Conservation (phyloP, 2,888 invertebrate species). For the Rotaria macrura region DNA sequence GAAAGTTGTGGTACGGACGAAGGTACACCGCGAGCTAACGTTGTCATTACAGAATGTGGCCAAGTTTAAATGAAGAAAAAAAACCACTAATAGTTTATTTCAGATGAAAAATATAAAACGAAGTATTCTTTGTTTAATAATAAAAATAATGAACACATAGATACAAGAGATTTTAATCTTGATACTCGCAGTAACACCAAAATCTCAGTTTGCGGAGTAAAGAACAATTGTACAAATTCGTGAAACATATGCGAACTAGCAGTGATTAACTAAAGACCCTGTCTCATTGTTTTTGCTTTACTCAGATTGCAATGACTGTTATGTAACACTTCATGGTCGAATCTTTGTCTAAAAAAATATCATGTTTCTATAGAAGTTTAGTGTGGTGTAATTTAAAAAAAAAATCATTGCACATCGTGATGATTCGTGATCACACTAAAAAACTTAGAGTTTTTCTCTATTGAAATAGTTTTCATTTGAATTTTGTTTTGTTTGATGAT, state of each 20-base stretch:
- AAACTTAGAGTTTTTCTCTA: too few species aligned
- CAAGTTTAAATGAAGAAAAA: neutral
- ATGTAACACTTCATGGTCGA: neutral
- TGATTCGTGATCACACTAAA: too few species aligned
- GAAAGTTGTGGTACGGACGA: slow-evolving; percentile 56
- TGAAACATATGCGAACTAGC: too few species aligned
- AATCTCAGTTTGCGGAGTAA: too few species aligned
- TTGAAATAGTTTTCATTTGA: too few species aligned
- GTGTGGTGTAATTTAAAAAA: neutral
- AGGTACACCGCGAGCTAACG: slow-evolving; percentile 36
- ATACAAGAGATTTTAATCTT: neutral
- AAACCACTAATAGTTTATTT: neutral
- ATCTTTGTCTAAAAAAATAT: neutral
- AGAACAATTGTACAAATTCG: too few species aligned
- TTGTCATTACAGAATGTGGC: slow-evolving; percentile 39
- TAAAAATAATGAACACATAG: neutral
- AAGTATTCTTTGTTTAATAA: neutral
- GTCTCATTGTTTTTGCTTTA: neutral
- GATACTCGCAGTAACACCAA: neutral
- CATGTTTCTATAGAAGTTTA: neutral
- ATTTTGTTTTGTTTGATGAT: too few species aligned
- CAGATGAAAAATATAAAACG: neutral
- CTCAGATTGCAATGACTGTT: neutral
- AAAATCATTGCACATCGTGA: neutral
- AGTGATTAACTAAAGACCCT: neutral